Evolutionary conservation across 2,797 vertebrate genomes (phyloP).

Genomic region (Diplodus puntazzo): DNA sequence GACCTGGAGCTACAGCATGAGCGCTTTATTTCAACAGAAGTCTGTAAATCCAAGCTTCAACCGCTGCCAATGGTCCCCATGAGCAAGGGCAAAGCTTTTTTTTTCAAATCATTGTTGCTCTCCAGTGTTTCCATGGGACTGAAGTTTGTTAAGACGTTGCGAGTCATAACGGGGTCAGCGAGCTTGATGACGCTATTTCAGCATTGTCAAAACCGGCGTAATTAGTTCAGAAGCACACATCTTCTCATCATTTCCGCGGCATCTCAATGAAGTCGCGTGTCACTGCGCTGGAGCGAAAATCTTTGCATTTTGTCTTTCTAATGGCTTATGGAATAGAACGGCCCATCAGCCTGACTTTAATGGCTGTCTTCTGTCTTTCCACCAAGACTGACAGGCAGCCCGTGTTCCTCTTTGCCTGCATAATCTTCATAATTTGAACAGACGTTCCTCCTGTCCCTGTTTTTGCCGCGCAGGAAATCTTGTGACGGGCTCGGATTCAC

Average conservation of each 20-base stretch:
- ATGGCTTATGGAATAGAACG: constrained; percentile 31
- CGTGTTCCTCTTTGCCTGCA: constrained; percentile 21
- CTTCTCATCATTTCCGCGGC: constrained; percentile 38
- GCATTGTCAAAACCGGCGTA: constrained; percentile 60
- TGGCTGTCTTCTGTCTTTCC: constrained; percentile 41
- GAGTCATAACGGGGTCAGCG: constrained; percentile 58
- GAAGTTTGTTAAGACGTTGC: constrained; percentile 56
- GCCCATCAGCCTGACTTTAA: constrained; percentile 42
- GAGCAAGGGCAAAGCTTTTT: constrained; percentile 49
- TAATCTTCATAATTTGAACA: constrained; percentile 42
- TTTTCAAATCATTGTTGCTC: constrained; percentile 31
- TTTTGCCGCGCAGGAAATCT: constrained; percentile 33
- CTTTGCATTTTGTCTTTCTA: constrained; percentile 47
- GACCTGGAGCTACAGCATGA: constrained; percentile 24
- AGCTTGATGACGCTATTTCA: constrained; percentile 67
- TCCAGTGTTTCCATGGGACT: constrained; percentile 53
- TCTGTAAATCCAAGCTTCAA: constrained; percentile 50
- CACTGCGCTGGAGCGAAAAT: constrained; percentile 24
- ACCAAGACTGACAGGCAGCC: constrained; percentile 41
- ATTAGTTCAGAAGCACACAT: constrained; percentile 62
- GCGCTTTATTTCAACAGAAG: constrained; percentile 28
- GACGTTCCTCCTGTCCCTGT: constrained; percentile 7
- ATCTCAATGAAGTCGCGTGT: constrained; percentile 19
- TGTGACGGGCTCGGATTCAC: constrained; percentile 37
- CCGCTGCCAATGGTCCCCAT: constrained; percentile 39